Evolutionary conservation across 37 sponge, comb jelly and placozoan genomes (phyloP).

Genomic region (Ephydatia muelleri): DNA sequence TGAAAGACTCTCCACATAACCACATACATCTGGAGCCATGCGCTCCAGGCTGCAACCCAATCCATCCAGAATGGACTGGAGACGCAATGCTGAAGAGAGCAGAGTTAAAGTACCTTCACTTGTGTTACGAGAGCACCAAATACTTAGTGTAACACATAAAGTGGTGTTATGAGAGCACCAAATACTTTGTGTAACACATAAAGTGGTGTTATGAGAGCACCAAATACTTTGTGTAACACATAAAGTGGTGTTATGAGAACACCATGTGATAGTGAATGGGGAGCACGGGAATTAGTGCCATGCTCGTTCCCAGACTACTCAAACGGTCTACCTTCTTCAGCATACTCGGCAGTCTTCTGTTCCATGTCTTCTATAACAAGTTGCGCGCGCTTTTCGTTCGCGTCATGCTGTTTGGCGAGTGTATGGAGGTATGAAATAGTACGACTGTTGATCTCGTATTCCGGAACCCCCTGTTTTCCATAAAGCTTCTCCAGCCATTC

Average conservation of each 20-base stretch:
- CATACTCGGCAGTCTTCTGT: conserved; percentile 58
- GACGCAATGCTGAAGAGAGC: conserved; percentile 34
- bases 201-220: no score
- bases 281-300: not conserved
- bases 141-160: no score
- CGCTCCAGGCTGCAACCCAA: conserved; percentile 37
- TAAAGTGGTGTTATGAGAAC: no score
- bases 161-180: no score
- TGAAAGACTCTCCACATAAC: conserved; percentile 30
- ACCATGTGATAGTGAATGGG: not conserved
- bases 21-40: conserved; percentile 12
- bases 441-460: conserved; percentile 60
- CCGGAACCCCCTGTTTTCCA: conserved; percentile 48
- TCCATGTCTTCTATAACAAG: conserved; percentile 28
- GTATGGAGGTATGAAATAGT: conserved; percentile 39
- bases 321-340: conserved; percentile 43
- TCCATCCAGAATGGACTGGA: conserved; percentile 32
- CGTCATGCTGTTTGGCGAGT: conserved; percentile 26
- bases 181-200: no score
- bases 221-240: no score
- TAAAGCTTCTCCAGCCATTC: conserved; percentile 66
- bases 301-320: not conserved
- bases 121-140: not conserved
- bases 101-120: no score
- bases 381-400: not conserved